phyloP scores from a whole-genome alignment of 2,113 vertebrate genomes.

The Calypte anna region DNA sequence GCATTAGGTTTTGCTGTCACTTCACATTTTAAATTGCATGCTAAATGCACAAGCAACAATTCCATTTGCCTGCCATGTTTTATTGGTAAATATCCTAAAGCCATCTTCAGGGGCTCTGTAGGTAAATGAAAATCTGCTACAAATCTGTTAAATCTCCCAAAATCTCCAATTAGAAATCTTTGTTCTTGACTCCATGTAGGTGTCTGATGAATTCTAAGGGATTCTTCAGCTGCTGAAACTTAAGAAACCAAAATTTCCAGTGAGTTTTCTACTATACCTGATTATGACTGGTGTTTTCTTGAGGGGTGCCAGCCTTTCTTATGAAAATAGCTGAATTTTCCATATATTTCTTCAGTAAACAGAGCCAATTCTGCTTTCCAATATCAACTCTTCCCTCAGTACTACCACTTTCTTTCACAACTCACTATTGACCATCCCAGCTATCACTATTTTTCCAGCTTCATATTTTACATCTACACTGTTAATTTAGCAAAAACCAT shows the following conservation, averaged over 20 bases:
- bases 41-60: background rate
- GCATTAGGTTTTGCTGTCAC: background rate
- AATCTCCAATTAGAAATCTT: background rate
- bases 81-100: background rate
- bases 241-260: background rate
- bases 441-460: background rate
- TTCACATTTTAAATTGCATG: background rate
- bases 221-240: background rate
- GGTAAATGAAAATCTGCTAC: background rate
- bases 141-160: background rate
- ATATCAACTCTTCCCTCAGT: background rate
- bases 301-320: background rate
- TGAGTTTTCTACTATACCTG: background rate
- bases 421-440: background rate
- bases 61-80: background rate
- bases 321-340: background rate
- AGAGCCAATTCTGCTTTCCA: background rate
- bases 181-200: background rate
- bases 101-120: background rate
- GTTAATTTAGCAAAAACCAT: background rate
- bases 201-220: background rate
- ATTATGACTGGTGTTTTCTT: background rate
- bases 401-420: background rate
- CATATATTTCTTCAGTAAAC: background rate
- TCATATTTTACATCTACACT: background rate